Percentiles rank a stretch among this genome's conserved stretches.
Evolutionary conservation across 64 coral and sea anemone species (phyloP).

Genomic region (Trachythela sp.): DNA sequence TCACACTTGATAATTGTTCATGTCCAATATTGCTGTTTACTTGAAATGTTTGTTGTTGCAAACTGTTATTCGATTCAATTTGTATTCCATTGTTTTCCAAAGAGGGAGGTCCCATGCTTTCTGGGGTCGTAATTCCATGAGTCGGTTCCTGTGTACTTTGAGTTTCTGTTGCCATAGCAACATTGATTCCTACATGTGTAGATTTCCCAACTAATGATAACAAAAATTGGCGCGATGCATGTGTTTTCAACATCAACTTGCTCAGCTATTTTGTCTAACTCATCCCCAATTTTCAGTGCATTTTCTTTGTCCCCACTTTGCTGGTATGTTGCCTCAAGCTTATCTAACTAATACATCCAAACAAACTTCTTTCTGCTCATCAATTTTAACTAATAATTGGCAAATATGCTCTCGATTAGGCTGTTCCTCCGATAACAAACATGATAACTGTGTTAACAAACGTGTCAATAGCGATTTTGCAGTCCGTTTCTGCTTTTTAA

Average conservation of each 20-base stretch:
- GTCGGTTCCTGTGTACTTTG: neutral
- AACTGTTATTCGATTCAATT: neutral
- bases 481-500: slow-evolving; percentile 3
- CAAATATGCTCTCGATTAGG: neutral
- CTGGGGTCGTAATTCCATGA: neutral
- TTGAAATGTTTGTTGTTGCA: neutral
- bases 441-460: neutral
- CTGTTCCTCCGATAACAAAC: neutral
- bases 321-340: neutral
- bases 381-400: slow-evolving; percentile 12
- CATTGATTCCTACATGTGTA: neutral
- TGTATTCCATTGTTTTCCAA: neutral
- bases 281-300: slow-evolving; percentile 37
- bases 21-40: neutral
- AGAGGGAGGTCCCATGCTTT: neutral
- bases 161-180: neutral
- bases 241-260: slow-evolving; percentile 33
- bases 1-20: neutral
- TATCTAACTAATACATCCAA: slow-evolving; percentile 13
- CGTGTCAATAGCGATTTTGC: neutral
- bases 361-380: slow-evolving; percentile 44
- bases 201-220: slow-evolving; percentile 4
- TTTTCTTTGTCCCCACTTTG: neutral
- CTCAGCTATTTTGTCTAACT: slow-evolving; percentile 38
- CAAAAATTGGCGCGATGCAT: slow-evolving; percentile 11